A percentile compares a stretch with the other conserved stretches of the same genome.
These are phyloP conservation scores for Artemia franciscana DNA, from an alignment of 1,140 invertebrate genomes.

Conservation along the genomic window DNA sequence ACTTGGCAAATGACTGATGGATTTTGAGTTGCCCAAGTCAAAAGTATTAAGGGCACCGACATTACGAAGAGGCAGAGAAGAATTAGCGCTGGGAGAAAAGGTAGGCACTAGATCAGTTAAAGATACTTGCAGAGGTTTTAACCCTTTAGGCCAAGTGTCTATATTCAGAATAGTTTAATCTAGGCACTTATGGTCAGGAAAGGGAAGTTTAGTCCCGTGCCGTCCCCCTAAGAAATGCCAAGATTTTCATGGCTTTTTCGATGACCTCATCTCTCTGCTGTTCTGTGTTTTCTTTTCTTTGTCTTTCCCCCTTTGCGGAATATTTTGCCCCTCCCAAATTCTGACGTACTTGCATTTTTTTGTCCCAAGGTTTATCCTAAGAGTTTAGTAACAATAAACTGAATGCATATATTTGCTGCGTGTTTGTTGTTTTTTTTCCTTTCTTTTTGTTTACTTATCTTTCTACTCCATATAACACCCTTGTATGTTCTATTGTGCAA, in stretches of 20 bases:
- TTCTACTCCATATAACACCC: too few species aligned
- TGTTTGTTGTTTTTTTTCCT: too few species aligned
- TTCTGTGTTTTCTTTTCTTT: too few species aligned
- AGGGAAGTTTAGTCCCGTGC: background rate
- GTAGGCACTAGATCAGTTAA: slow-evolving; percentile 14
- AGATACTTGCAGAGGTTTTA: background rate
- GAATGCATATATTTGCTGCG: too few species aligned
- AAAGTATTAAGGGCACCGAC: slow-evolving; percentile 17
- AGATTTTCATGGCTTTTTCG: background rate
- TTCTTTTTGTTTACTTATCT: too few species aligned
- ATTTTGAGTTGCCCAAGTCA: background rate
- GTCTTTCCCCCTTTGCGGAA: too few species aligned
- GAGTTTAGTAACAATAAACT: too few species aligned
- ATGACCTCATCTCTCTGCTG: background rate
- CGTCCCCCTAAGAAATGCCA: background rate
- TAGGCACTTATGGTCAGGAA: background rate
- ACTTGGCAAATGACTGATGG: too few species aligned
- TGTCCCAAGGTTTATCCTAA: too few species aligned
- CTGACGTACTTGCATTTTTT: too few species aligned
- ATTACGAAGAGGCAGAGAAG: slow-evolving; percentile 17
- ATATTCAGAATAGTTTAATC: background rate
- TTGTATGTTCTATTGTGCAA: too few species aligned
- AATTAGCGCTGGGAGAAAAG: slow-evolving; percentile 17
- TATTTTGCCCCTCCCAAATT: too few species aligned
- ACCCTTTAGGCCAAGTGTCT: background rate